Evolutionary conservation across 2,113 vertebrate genomes (phyloP).

Genomic region (Tichodroma muraria): DNA sequence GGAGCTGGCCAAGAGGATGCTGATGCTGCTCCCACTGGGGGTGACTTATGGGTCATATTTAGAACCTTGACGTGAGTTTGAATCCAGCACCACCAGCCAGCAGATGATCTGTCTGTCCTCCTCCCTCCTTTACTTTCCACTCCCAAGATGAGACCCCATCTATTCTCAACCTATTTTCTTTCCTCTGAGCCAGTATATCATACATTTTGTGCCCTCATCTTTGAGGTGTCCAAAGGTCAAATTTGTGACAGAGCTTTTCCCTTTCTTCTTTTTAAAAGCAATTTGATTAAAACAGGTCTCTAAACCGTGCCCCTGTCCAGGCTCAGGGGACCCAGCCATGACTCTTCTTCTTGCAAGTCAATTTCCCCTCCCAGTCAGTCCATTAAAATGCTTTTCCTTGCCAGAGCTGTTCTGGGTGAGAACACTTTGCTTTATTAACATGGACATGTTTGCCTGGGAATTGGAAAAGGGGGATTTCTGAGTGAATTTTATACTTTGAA

Average conservation of each 20-base stretch:
- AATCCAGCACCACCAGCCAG: not conserved
- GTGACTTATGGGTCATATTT: not conserved
- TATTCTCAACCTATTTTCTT: not conserved
- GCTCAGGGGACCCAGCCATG: not conserved
- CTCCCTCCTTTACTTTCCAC: not conserved
- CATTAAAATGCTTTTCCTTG: not conserved
- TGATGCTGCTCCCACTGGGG: not conserved
- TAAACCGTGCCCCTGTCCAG: not conserved
- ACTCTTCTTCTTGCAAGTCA: not conserved
- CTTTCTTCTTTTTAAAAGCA: conserved; percentile 13
- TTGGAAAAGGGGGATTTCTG: not conserved
- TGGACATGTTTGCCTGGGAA: not conserved
- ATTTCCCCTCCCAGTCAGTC: not conserved
- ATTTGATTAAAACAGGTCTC: conserved; percentile 7
- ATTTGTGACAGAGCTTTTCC: not conserved
- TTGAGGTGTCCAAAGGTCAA: not conserved
- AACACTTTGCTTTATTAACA: not conserved
- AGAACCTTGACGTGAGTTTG: not conserved
- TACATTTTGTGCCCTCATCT: not conserved
- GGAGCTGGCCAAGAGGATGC: not conserved
- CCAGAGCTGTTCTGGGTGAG: not conserved
- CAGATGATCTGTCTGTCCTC: not conserved
- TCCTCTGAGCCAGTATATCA: not conserved
- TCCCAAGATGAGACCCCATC: not conserved
- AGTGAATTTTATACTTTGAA: not conserved